Percentiles rank a stretch among this genome's conserved stretches.
These are phyloP conservation scores for Sus cebifrons DNA, from an alignment of 2,797 vertebrate species.

Conservation along the genomic window DNA sequence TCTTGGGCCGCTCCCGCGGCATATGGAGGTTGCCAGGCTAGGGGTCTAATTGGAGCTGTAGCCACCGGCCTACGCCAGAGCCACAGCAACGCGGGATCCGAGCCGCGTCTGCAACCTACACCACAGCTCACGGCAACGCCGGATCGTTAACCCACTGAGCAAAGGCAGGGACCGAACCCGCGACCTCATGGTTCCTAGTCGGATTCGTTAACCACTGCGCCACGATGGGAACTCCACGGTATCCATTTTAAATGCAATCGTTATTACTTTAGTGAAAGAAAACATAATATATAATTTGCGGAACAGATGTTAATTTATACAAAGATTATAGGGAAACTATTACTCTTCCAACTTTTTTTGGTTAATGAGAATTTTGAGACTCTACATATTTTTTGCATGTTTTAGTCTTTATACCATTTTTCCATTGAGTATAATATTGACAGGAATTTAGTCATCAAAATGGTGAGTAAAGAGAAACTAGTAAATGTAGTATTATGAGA, in stretches of 20 bases:
- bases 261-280: constrained; percentile 19
- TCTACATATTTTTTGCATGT: background rate
- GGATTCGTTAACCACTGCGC: too few species aligned
- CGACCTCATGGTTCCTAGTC: too few species aligned
- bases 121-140: too few species aligned
- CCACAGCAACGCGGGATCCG: too few species aligned
- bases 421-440: background rate
- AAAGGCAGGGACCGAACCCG: too few species aligned
- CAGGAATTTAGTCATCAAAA: background rate
- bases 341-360: background rate
- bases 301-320: background rate
- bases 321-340: background rate
- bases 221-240: too few species aligned
- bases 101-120: too few species aligned
- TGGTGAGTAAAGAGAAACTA: background rate
- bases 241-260: constrained; percentile 1
- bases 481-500: background rate
- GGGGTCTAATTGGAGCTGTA: too few species aligned
- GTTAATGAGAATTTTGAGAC: background rate
- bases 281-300: background rate
- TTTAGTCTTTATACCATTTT: background rate
- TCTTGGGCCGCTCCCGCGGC: too few species aligned
- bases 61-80: too few species aligned
- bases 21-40: too few species aligned
- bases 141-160: too few species aligned